Evolutionary conservation across 1,140 invertebrate genomes (phyloP).

Genomic region (Cryptotermes secundus): DNA sequence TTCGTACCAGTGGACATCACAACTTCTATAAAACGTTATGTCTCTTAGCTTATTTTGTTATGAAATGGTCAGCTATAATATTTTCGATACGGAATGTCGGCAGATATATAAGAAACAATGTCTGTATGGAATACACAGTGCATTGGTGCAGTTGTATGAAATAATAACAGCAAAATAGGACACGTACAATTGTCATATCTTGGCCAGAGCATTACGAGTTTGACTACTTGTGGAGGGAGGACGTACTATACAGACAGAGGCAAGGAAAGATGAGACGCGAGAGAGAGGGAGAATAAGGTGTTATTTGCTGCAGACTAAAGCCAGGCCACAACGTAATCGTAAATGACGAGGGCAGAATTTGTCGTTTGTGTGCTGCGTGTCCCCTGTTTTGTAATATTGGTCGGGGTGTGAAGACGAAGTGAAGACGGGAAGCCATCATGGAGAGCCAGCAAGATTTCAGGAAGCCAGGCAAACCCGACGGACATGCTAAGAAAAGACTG

Average conservation of each 20-base stretch:
- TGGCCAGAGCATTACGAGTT: constrained; percentile 20
- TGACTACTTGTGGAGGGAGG: neutral
- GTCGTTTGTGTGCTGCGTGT: constrained; percentile 38
- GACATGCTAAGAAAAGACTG: neutral
- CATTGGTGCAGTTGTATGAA: constrained; percentile 21
- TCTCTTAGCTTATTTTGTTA: neutral
- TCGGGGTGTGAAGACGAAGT: constrained; percentile 25
- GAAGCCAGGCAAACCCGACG: neutral
- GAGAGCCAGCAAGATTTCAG: neutral
- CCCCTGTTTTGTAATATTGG: constrained; percentile 33
- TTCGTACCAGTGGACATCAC: neutral
- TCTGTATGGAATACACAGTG: neutral
- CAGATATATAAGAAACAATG: constrained; percentile 23
- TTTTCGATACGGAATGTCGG: constrained; percentile 26
- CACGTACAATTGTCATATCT: constrained; percentile 19
- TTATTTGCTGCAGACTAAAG: constrained; percentile 29
- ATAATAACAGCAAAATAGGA: constrained; percentile 12
- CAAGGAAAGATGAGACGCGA: neutral
- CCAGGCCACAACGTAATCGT: constrained; percentile 34
- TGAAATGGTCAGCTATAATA: constrained; percentile 14
- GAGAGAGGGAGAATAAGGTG: neutral
- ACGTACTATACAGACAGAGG: neutral
- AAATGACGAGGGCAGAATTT: constrained; percentile 38
- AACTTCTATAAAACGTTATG: constrained; percentile 4
- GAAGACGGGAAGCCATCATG: neutral